Base-by-base conservation (phyloP, 2,888 invertebrate species). In the Ypsolopha scabrella region DNA sequence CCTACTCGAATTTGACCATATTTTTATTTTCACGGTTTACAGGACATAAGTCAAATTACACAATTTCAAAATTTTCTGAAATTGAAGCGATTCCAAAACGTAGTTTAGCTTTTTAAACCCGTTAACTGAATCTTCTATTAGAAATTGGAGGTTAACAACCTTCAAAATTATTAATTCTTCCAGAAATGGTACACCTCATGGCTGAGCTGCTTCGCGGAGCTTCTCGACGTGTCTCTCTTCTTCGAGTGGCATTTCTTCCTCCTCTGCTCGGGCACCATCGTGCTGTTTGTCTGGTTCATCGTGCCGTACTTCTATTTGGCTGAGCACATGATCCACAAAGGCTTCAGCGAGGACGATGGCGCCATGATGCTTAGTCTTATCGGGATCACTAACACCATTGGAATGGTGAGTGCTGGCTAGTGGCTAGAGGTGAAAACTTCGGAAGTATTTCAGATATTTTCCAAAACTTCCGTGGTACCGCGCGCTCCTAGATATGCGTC, bases 291-390 rank as follows among this genome's bases (percentile, higher is more conserved):
- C 64, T 97, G 96, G 94, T 95, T 94, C 77, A 97, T 98, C 67
- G 94, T 98, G 53, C 97, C 97, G 10, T 98, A 98, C 81, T 94
- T 98, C 73, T 98, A 96, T 78, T 87, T 97, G 56, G 93, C 94
- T 51, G 96, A 97, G 65, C 92, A 94, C 71, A 92, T 95, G 83
- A 89, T 89, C 38, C 71, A 78, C 0, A n/a, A 13, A 14, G 91
- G 91, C 1, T 94, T 93, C 61, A 88, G 87, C 2, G 92, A 93
- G 59, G 88, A 91, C 41, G 91, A 92, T 49, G 92, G 93, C 6
- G 94, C 96, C 6, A 89, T 90, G 55, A 89, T 97, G 60, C 89
- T 97, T 57, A 94, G 97, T 50, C 88, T 94, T 51, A 94, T 98
- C 62, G 97, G 97, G 33, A 90, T 95, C 55, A 93, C 94, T 2